phyloP scores from a whole-genome alignment of 2,888 invertebrate genomes.

The Scaptomyza reducta region DNA sequence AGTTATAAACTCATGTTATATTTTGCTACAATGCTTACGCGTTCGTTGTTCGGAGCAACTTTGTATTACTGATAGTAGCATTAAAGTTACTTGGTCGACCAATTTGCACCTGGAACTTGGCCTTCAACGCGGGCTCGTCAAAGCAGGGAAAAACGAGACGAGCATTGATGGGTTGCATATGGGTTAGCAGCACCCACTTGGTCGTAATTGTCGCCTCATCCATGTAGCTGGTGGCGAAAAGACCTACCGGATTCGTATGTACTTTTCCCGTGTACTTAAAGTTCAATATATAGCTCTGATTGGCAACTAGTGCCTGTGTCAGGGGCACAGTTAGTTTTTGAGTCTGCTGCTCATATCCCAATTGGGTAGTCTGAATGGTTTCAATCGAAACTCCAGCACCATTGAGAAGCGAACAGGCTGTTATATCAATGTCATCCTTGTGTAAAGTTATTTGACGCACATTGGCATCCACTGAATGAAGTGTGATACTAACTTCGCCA shows the following conservation, averaged over 20 bases:
- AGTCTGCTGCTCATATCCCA: constrained; percentile 73
- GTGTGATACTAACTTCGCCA: constrained; percentile 84
- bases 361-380: constrained; percentile 7
- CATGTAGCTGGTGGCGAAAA: constrained; percentile 72
- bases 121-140: constrained; percentile 90
- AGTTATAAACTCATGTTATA: not conserved
- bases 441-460: constrained; percentile 85
- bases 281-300: constrained; percentile 83
- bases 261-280: constrained; percentile 85
- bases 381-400: constrained; percentile 33
- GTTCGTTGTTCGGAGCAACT: constrained; percentile 31
- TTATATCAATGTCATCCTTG: constrained; percentile 70
- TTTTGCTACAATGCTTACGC: constrained; percentile 47
- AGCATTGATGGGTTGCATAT: constrained; percentile 88
- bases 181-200: constrained; percentile 86
- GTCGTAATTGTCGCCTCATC: constrained; percentile 45
- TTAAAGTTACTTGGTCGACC: constrained; percentile 84
- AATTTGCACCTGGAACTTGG: constrained; percentile 87
- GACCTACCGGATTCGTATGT: constrained; percentile 79
- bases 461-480: constrained; percentile 82
- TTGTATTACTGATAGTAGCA: constrained; percentile 81
- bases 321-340: constrained; percentile 85
- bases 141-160: constrained; percentile 90
- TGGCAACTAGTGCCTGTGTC: constrained; percentile 72
- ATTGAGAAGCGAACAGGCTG: constrained; percentile 44